Evolutionary conservation across 2,888 invertebrate species (phyloP).

Genomic region (Rhogogaster chlorosoma): DNA sequence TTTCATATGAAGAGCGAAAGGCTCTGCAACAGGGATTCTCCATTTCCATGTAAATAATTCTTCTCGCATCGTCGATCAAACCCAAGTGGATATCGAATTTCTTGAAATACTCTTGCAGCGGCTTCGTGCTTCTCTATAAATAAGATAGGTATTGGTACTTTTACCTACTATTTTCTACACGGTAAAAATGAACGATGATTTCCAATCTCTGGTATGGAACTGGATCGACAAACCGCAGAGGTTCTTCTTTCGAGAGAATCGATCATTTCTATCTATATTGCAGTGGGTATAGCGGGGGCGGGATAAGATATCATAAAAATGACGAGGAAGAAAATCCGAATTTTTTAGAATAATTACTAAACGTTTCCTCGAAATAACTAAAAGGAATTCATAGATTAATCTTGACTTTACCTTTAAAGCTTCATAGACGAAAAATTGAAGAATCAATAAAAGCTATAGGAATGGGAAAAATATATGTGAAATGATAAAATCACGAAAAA

Average conservation of each 20-base stretch:
- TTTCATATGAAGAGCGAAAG: slow-evolving; percentile 3
- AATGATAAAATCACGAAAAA: not conserved
- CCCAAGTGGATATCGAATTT: slow-evolving; percentile 8
- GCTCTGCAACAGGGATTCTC: not conserved
- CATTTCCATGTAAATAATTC: not conserved
- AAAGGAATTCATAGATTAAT: too few species aligned
- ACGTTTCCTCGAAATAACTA: too few species aligned
- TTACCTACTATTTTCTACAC: not conserved
- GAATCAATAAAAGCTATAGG: not conserved
- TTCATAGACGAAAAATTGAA: not conserved
- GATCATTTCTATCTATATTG: not conserved
- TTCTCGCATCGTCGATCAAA: slow-evolving; percentile 27
- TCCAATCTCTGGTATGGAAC: not conserved
- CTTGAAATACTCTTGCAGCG: not conserved
- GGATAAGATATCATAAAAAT: too few species aligned
- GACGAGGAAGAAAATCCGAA: too few species aligned
- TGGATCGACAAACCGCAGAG: slow-evolving; percentile 3
- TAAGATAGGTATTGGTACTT: not conserved
- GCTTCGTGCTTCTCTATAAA: not conserved
- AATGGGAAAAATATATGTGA: not conserved
- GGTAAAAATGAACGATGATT: not conserved
- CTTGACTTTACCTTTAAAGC: too few species aligned
- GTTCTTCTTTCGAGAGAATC: not conserved
- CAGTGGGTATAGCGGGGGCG: too few species aligned
- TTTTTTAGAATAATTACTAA: too few species aligned